Base-by-base conservation (phyloP, 1,140 invertebrate genomes). In the Stegodyphus dumicola region DNA sequence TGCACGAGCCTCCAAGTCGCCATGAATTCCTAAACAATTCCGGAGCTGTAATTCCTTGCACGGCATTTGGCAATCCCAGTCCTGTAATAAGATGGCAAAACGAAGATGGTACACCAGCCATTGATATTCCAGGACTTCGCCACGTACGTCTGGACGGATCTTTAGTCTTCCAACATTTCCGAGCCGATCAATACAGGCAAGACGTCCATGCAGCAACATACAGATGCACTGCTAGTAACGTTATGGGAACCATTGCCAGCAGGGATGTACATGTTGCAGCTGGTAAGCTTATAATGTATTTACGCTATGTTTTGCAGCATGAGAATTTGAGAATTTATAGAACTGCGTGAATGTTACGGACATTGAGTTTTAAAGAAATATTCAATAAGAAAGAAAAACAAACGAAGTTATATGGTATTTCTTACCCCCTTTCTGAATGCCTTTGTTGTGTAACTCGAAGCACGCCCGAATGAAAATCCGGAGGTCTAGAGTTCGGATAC, bases 191-290 rank as follows among this genome's bases (percentile, higher is more conserved):
- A 71, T 86, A 86, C 76, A 69, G 88, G 51, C 88, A 90, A 15
- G 88, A 89, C 70, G 88, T 92, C 15, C 92, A 92, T 85, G 89
- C 90, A n/a, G 87, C 90, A 60, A 89, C 88, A 6, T 92, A 92
- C 88, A 87, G 90, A 56, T 96, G 95, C 90, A 92, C 94, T 48
- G 95, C 95, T n/a, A 93, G 93, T 84, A 96, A 96, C 89, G 92
- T 92, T 7, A 93, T 95, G 9, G 95, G 95, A 7, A 92, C 93
- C 83, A 93, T 96, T 80, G 93, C 95, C 88, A 96, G 95, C 88
- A 92, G 95, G 85, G 94, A 95, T 89, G 94, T 96, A 9, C 93
- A 95, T 91, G 94, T 96, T 75, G 91, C 94, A 90, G 95, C 95
- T 88, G 95, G 95, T 96, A 89, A 93, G 93, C 92, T 10, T 15